Base-by-base conservation (phyloP, 1,140 invertebrate species). In the Drosophila lacertosa region DNA sequence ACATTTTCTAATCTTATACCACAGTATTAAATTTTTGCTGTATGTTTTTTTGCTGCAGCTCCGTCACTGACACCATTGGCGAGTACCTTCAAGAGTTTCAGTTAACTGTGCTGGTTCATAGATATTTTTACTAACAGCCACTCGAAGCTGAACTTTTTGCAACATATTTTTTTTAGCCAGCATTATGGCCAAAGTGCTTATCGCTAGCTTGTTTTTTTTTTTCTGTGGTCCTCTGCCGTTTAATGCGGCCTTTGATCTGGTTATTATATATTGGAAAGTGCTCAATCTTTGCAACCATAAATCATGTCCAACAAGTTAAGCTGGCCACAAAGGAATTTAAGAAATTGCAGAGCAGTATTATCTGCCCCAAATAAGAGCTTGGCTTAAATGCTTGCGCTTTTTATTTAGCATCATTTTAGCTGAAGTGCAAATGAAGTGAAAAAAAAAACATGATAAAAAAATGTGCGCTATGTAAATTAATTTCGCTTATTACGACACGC, bases 81-180 rank as follows among this genome's bases (percentile, higher is more conserved):
- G 35, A 48, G 32, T 51, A 33, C 26, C 53, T 58, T 45, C 29
- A 47, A 59, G 55, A 37, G 22, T 60, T 18, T 39, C 22, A 60
- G 67, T 72, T 59, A 77, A 78, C 66, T n/a, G 60, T 84, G 62
- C 54, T 66, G 48, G 44, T 58, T 78, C 50, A 37, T 62, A 35
- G 16, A 62, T 80, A 80, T 84, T 86, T 81, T 86, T 81, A 74
- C 81, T 45, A 70, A 70, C 73, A 86, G 73, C 57, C 73, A 86
- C 73, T 84, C 45, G 60, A 73, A 80, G 67, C 66, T 69, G 55
- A 77, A 86, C 64, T 66, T 63, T 69, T 69, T 44, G 63, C 62
- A 77, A 80, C 80, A 86, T 69, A 81, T 81, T 80, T 84, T 67
- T 66, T 80, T 84, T 67, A 65, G 40, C 60, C 44, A 53, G 33